Evolutionary conservation across 2,888 invertebrate genomes (phyloP), one percentile per base, ranked within the genome.

Genomic region (Ectemnius lituratus): DNA sequence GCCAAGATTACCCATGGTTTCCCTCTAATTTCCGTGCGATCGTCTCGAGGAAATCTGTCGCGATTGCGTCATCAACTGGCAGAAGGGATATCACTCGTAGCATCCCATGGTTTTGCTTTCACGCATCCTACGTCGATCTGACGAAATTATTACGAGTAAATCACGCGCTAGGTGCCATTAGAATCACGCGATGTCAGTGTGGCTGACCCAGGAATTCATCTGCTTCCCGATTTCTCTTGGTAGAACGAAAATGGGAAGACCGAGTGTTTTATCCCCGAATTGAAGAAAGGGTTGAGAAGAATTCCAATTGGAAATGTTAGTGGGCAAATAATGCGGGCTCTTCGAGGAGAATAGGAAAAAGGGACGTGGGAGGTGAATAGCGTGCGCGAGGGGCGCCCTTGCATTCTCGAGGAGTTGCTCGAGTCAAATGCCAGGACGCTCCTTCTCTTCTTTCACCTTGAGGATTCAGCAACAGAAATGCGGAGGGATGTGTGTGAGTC

Each of bases 391-490:
- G 49, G 62, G 75, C 79, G 85, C 84, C 86, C 86, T 85, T 86
- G 86, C 86, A 86, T 85, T 86, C 85, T 74, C 80, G 64, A 72
- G 75, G 37, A 67, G 78, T 78, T 76, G 79, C 71, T 37, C 73
- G 83, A 75, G 79, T 83, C 76, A 86, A 86, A 87, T 86, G 86
- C 85, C 86, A 86, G 73, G 79, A 83, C 86, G 84, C 84, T 85
- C 84, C 84, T 77, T 82, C 70, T 62, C 74, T 61, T 80, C 74
- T 75, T 76, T 79, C 73, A 70, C 77, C 77, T 73, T 69, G 37
- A 37, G 6, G 37, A 37, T 6, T 11, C 37, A 37, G 37, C 37
- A 11, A 37, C 37, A 11, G 8, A 1, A 37, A 37, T 37, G 37
- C 8, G 8, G 37, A 11, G 8, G 37, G 37, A 37, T 37, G 8